Evolutionary conservation across 1,140 invertebrate genomes (phyloP), one percentile per base, ranked within the genome.

Genomic region (Eumeta japonica): DNA sequence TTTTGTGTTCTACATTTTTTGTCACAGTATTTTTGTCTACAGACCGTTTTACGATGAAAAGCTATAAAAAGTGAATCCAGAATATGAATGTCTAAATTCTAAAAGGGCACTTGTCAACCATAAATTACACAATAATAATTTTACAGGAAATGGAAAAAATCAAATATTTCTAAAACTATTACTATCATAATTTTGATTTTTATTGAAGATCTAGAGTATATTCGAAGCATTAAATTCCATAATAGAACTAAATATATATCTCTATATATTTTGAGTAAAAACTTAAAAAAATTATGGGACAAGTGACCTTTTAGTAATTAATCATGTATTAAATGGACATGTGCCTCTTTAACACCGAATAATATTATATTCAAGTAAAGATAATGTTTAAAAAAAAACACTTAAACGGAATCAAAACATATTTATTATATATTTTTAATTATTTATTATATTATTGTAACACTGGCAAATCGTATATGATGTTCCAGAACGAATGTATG

Each of bases 381-480:
- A 24, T n/a, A 24, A 24, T 24, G n/a, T 24, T 24, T n/a, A n/a
- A n/a, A n/a, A n/a, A 24, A 24, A 24, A 24, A 24, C 20, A 24
- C n/a, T 24, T 5, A 24, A 7, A n/a, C n/a, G n/a, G 20, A 24
- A 24, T 24, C 20, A 24, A 24, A 24, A 5, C 5, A 7, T 7
- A 24, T 24, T 24, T 24, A 24, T 24, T 24, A n/a, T 24, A 7
- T 24, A n/a, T 24, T 7, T 24, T 24, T n/a, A 24, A n/a, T 24
- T 24, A n/a, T n/a, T 24, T 24, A 24, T 24, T 24, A 24, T 24
- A 24, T 24, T 24, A 5, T n/a, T n/a, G n/a, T n/a, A n/a, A n/a
- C n/a, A n/a, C n/a, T n/a, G n/a, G n/a, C n/a, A n/a, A n/a, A n/a
- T 7, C n/a, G n/a, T n/a, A n/a, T n/a, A n/a, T n/a, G n/a, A n/a